A percentile compares a stretch with the other conserved stretches of the same genome.
phyloP scores from a whole-genome alignment of 2,113 vertebrate genomes.

The Podilymbus podiceps region DNA sequence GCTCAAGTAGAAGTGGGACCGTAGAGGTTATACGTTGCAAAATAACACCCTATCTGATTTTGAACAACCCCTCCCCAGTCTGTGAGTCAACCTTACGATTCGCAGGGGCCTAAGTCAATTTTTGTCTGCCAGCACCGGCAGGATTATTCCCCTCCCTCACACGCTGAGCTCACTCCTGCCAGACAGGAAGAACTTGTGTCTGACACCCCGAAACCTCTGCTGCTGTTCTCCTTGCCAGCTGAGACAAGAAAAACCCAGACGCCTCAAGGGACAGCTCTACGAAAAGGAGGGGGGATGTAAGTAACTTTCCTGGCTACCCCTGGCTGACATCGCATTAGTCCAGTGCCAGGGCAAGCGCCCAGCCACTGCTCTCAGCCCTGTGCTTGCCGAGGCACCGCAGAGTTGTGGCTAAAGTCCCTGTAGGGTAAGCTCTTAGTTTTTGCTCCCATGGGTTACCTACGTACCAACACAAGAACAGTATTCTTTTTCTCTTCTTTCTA shows the following conservation, averaged over 20 bases:
- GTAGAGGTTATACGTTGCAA: background rate
- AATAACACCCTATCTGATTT: background rate
- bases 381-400: fast-evolving
- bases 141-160: background rate
- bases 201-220: background rate
- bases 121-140: background rate
- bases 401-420: fast-evolving
- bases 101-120: background rate
- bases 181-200: background rate
- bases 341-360: background rate
- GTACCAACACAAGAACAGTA: background rate
- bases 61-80: background rate
- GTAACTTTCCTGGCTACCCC: background rate
- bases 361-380: background rate
- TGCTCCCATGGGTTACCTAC: background rate
- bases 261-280: background rate
- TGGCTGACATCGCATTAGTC: fast-evolving
- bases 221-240: background rate
- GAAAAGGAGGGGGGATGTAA: background rate
- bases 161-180: background rate
- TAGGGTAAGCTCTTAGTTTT: background rate
- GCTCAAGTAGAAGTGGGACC: background rate
- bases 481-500: background rate
- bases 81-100: fast-evolving
- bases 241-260: background rate